Percentiles rank a stretch among this genome's conserved stretches.
phyloP scores from a whole-genome alignment of 2,888 invertebrate species.

The Ferrisia virgata region DNA sequence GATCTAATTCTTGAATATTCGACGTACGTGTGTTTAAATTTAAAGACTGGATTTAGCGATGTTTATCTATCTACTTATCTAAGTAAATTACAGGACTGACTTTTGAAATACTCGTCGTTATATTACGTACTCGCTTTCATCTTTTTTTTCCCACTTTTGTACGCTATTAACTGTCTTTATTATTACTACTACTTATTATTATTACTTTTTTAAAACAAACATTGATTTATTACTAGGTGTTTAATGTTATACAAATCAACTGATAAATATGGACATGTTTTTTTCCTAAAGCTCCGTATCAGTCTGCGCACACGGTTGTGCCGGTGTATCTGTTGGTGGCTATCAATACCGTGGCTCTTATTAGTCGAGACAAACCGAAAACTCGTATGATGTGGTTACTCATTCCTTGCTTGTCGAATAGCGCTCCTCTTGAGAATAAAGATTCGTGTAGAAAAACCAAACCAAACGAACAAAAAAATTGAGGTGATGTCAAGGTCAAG shows the following conservation, averaged over 20 bases:
- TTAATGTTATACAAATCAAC: background rate
- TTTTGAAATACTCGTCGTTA: background rate
- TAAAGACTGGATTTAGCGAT: too few species aligned
- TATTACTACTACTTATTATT: too few species aligned
- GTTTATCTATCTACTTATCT: too few species aligned
- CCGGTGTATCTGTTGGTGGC: conserved; percentile 33
- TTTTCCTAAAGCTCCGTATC: conserved; percentile 44
- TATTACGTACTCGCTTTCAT: conserved; percentile 49
- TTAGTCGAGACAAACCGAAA: background rate
- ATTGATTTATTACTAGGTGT: background rate
- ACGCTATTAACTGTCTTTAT: background rate
- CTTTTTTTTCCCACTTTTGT: conserved; percentile 50
- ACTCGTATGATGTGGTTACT: background rate
- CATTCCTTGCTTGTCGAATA: background rate
- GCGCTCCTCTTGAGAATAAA: background rate
- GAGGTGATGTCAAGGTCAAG: background rate
- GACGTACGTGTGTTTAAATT: too few species aligned
- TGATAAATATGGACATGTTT: conserved; percentile 42
- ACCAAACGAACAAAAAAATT: background rate
- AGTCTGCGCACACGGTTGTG: conserved; percentile 37
- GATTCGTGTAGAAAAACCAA: background rate
- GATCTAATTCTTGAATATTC: too few species aligned
- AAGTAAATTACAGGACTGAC: too few species aligned
- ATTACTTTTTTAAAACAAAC: background rate
- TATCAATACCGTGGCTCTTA: conserved; percentile 43